phyloP scores from a whole-genome alignment of 2,113 vertebrate genomes.

The Gymnocephalus cernua region DNA sequence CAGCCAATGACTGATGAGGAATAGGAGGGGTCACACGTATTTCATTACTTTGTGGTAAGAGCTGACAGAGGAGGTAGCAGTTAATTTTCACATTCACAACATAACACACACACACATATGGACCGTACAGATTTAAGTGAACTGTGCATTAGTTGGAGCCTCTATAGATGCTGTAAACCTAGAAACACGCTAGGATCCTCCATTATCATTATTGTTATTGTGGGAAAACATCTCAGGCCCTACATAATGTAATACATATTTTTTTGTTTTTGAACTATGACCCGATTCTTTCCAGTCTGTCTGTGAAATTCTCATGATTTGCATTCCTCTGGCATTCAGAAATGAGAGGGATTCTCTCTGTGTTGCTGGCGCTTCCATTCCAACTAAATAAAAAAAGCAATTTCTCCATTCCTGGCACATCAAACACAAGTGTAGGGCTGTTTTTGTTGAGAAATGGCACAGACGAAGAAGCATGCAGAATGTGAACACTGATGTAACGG shows the following conservation, averaged over 20 bases:
- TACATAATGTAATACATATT: conserved; percentile 13
- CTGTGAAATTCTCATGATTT: conserved; percentile 10
- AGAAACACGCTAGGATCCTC: background rate
- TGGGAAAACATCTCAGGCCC: background rate
- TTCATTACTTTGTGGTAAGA: too few species aligned
- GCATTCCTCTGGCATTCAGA: conserved; percentile 2
- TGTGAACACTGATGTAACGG: conserved; percentile 19
- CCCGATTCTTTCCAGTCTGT: conserved; percentile 10
- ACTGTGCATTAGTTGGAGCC: too few species aligned
- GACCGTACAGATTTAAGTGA: too few species aligned
- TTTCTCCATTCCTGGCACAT: conserved; percentile 3
- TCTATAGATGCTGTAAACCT: too few species aligned
- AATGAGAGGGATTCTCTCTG: background rate
- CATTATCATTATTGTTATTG: background rate
- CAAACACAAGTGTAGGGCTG: conserved; percentile 4
- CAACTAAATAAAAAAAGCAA: conserved; percentile 24
- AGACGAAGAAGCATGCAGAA: background rate
- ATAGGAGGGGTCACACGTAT: too few species aligned
- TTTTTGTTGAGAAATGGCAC: conserved; percentile 9
- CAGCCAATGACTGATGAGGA: too few species aligned
- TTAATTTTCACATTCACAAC: too few species aligned
- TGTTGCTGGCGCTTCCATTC: background rate
- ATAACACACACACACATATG: too few species aligned
- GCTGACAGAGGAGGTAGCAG: too few species aligned
- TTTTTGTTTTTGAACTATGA: conserved; percentile 3